phyloP scores from a whole-genome alignment of 2,888 invertebrate genomes.

The Allolobophora icterica region DNA sequence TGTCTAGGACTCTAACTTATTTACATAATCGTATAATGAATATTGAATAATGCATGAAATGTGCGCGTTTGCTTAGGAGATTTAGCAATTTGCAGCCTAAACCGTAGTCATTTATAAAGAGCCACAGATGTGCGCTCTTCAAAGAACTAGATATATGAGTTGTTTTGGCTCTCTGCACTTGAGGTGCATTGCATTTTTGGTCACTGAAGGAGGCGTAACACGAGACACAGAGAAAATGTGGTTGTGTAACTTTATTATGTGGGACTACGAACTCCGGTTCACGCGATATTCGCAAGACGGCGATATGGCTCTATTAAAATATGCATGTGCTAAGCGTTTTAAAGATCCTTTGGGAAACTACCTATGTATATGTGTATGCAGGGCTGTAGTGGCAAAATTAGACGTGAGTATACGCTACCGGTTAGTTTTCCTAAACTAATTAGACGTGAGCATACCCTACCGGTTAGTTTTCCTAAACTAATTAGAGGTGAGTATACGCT shows the following conservation, averaged over 20 bases:
- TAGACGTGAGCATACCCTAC: no score
- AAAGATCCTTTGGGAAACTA: background rate
- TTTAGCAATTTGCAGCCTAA: no score
- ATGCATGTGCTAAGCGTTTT: background rate
- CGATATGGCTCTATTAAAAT: background rate
- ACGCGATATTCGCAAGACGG: constrained; percentile 1
- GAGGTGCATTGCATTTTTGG: background rate
- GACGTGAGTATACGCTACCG: no score
- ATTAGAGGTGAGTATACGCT: no score
- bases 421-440: no score
- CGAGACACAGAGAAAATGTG: background rate
- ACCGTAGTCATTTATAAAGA: background rate
- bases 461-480: no score
- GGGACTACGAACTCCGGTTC: background rate
- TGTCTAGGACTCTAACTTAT: background rate
- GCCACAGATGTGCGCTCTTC: background rate
- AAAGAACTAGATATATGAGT: background rate
- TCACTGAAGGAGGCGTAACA: no score
- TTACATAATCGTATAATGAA: no score
- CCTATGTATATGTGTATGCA: background rate
- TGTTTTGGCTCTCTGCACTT: background rate
- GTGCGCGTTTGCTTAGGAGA: background rate
- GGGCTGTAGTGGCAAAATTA: no score
- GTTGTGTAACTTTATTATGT: background rate
- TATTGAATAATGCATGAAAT: background rate